Evolutionary conservation across 1,140 invertebrate genomes (phyloP), one percentile per base, ranked within the genome.

Genomic region (Drosophila lacteicornis): DNA sequence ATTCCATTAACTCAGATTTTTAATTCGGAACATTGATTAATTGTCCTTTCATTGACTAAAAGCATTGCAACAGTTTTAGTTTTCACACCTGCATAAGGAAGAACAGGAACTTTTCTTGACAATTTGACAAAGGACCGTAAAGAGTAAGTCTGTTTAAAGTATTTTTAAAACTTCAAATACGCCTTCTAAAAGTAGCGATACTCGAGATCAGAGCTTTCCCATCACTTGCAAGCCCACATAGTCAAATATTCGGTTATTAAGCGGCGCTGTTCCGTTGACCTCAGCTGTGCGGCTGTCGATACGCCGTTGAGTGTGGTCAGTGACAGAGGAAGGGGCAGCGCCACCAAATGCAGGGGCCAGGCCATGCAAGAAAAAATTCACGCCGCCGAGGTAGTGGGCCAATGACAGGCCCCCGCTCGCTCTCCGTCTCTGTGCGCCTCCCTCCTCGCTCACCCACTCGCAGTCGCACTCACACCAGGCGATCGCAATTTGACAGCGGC

Each of bases 271-370:
- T 45, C 11, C 27, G 11, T 3, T 42, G 46, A 59, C 38, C 67
- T 4, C 67, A 22, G 15, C 36, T 71, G 69, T 71, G 38, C 38
- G 27, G 50, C 79, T 87, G 83, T 76, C 76, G 59, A 87, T 80
- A 67, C 49, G 77, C 38, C 36, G 75, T 88, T 88, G 84, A 79
- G 58, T 81, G 70, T 90, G 84, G 84, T 88, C 85, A 88, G 85
- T 90, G 75, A 73, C 67, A 80, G 76, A 33, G 49, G 45, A 66
- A 56, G 43, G 60, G 47, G 51, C 70, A 62, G 55, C 75, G 61
- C 50, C 46, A 9, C 46, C 22, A 27, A n/a, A 47, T 5, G 58
- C 66, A 40, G 33, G 19, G 33, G 68, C 46, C 68, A 40, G 33
- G 69, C 47, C 68, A 61, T 77, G 73, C 81, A 79, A 84, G 82